Percentiles rank a stretch among this genome's conserved stretches.
Evolutionary conservation across 1,140 invertebrate species (phyloP).

Genomic region (Vanessa tameamea): DNA sequence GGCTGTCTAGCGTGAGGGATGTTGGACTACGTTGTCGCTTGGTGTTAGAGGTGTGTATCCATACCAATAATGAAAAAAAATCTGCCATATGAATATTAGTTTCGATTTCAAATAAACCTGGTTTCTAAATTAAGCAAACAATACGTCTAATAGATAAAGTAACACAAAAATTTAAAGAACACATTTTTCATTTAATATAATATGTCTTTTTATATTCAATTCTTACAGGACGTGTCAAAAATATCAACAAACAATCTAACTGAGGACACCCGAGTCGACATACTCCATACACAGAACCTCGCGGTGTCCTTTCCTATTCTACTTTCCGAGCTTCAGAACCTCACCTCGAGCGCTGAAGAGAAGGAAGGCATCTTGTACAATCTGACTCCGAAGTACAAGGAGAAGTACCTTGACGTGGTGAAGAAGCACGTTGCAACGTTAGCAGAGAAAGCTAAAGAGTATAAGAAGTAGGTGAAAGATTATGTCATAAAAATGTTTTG

Average conservation of each 20-base stretch:
- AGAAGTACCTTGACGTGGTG: conserved; percentile 85
- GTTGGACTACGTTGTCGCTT: conserved; percentile 53
- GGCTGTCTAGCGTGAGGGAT: conserved; percentile 49
- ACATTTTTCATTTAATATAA: neutral
- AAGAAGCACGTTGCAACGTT: conserved; percentile 85
- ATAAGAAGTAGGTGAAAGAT: conserved; percentile 61
- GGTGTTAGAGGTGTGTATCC: conserved; percentile 53
- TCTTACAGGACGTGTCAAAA: conserved; percentile 59
- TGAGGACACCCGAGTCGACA: conserved; percentile 43
- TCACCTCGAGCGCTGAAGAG: conserved; percentile 76
- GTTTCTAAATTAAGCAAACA: no score
- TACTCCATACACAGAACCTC: conserved; percentile 52
- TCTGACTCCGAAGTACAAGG: conserved; percentile 85
- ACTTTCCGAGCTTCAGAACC: conserved; percentile 47
- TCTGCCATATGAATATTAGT: no score
- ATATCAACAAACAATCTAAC: conserved; percentile 62
- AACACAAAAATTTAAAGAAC: no score
- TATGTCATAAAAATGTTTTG: neutral
- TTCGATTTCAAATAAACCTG: no score
- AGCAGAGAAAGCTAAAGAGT: conserved; percentile 83
- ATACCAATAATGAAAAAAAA: no score
- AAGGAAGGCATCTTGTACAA: conserved; percentile 83
- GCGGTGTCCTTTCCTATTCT: conserved; percentile 51
- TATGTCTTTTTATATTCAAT: neutral
- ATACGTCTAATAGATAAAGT: no score